phyloP scores from a whole-genome alignment of 2,797 vertebrate genomes.

The Tadarida brasiliensis region DNA sequence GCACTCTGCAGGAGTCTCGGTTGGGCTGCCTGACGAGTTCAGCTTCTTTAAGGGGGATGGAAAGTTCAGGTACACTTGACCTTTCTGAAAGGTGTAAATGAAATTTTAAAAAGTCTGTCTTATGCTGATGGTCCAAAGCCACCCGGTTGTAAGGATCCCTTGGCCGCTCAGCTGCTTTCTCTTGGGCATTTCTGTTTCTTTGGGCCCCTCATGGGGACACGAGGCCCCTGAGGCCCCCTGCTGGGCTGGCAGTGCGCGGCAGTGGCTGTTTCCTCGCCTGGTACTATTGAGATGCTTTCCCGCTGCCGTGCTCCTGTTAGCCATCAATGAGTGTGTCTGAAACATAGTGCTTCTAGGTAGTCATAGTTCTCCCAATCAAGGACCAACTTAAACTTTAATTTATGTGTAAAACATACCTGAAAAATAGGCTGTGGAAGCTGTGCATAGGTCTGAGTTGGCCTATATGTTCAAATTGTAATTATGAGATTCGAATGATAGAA shows the following conservation, averaged over 20 bases:
- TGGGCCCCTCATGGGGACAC: neutral
- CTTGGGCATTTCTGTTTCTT: neutral
- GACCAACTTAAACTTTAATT: conserved; percentile 87
- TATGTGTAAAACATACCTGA: conserved; percentile 81
- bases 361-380: conserved; percentile 81
- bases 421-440: conserved; percentile 82
- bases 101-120: conserved; percentile 85
- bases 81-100: conserved; percentile 83
- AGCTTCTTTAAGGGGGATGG: conserved; percentile 64
- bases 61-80: conserved; percentile 57
- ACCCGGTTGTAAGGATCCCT: conserved; percentile 63
- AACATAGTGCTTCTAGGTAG: conserved; percentile 84
- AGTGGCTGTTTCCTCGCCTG: conserved; percentile 79
- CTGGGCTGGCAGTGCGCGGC: conserved; percentile 39
- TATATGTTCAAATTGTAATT: conserved; percentile 85
- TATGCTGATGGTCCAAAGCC: conserved; percentile 87
- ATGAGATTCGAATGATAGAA: conserved; percentile 81
- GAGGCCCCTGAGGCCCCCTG: neutral
- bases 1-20: conserved; percentile 53
- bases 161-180: conserved; percentile 59
- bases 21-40: conserved; percentile 67
- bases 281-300: conserved; percentile 62
- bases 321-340: conserved; percentile 81
- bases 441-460: conserved; percentile 85
- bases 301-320: conserved; percentile 64